These are phyloP conservation scores for Brachystomella parvula DNA, from an alignment of 1,140 invertebrate species.

Conservation along the genomic window DNA sequence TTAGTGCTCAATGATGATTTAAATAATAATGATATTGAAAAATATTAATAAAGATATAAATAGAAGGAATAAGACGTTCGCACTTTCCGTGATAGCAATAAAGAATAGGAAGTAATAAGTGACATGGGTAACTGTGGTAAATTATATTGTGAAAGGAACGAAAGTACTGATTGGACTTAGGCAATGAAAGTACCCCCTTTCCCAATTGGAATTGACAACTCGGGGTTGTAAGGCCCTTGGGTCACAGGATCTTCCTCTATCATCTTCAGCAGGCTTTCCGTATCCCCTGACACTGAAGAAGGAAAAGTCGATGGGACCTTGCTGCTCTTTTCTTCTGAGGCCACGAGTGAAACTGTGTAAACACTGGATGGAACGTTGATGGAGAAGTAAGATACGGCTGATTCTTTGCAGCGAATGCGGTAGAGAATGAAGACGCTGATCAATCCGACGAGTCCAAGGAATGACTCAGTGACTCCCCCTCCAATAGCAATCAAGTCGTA, in stretches of 20 bases:
- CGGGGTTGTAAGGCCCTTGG: not conserved
- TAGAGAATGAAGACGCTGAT: conserved; percentile 4
- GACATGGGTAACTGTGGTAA: no score
- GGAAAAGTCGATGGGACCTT: not conserved
- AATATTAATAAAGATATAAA: no score
- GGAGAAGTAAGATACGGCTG: not conserved
- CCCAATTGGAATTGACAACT: conserved; percentile 2
- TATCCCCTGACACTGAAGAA: not conserved
- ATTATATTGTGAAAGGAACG: no score
- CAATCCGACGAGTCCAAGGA: conserved; percentile 42
- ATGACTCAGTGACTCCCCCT: conserved; percentile 88
- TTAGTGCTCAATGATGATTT: no score
- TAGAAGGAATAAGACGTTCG: no score
- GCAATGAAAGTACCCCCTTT: not conserved
- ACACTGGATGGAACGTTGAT: not conserved
- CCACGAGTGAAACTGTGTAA: not conserved
- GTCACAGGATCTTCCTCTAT: not conserved
- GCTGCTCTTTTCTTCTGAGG: not conserved
- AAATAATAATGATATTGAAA: no score
- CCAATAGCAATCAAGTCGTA: conserved; percentile 93
- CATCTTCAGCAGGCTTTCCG: not conserved
- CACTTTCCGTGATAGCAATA: no score
- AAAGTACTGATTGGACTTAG: no score
- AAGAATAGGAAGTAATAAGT: no score
- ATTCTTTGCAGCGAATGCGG: not conserved